Evolutionary conservation across 1,140 invertebrate species (phyloP).

Genomic region (Odontomachus brunneus): DNA sequence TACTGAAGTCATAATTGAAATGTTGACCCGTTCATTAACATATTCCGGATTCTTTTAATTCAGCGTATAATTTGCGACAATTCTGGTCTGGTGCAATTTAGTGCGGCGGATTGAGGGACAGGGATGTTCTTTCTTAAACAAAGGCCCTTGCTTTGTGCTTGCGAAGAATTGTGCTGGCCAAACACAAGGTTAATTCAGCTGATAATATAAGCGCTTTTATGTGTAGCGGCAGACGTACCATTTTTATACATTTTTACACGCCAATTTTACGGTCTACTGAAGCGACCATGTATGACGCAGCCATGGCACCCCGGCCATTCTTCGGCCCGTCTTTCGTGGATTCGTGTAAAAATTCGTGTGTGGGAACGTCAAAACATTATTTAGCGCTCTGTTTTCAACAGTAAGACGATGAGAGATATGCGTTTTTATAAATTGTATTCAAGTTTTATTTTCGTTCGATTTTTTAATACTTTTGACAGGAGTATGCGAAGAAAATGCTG

Average conservation of each 20-base stretch:
- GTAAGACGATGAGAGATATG: no score
- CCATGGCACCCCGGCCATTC: constrained; percentile 16
- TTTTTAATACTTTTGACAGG: no score
- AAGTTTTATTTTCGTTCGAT: no score
- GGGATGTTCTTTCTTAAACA: constrained; percentile 25
- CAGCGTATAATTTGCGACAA: constrained; percentile 38
- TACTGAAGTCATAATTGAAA: constrained; percentile 37
- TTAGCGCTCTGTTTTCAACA: not conserved
- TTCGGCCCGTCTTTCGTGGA: constrained; percentile 19
- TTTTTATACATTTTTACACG: constrained; percentile 59
- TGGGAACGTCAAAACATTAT: constrained; percentile 8
- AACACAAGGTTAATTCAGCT: constrained; percentile 45
- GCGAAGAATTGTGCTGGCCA: constrained; percentile 27
- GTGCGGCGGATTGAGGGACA: not conserved
- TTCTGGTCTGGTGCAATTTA: constrained; percentile 21
- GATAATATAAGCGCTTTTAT: constrained; percentile 55
- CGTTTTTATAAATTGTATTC: no score
- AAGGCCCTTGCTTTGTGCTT: constrained; percentile 25
- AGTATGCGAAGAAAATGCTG: no score
- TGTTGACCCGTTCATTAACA: not conserved
- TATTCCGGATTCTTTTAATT: constrained; percentile 3
- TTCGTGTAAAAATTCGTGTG: constrained; percentile 40
- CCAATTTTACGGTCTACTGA: constrained; percentile 59
- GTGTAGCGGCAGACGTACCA: constrained; percentile 23
- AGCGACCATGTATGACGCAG: constrained; percentile 28